Conservation (phyloP, 1,140 invertebrate species). For the Prorops nasuta region DNA sequence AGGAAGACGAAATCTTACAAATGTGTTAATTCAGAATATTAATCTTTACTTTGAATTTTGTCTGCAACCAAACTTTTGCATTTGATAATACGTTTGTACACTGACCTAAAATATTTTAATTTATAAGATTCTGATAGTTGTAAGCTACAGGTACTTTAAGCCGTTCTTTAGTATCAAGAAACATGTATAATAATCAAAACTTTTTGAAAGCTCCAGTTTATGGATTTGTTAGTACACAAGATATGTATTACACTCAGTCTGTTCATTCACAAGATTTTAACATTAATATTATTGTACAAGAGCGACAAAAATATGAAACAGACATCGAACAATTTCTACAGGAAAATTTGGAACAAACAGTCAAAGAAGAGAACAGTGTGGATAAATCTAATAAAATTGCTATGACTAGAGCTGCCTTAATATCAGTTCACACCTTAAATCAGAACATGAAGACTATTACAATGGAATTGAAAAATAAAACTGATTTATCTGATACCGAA, state of each 20-base stretch:
- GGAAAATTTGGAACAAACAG: conserved; percentile 1
- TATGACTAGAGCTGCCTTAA: conserved; percentile 40
- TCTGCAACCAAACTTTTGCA: too few relatives aligned
- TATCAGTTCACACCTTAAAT: conserved; percentile 35
- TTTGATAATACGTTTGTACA: too few relatives aligned
- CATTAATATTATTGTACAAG: too few relatives aligned
- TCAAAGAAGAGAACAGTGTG: conserved; percentile 14
- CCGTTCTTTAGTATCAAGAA: too few relatives aligned
- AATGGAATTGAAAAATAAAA: conserved; percentile 48
- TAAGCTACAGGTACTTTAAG: too few relatives aligned
- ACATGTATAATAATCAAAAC: conserved; percentile 19
- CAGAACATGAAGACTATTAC: conserved; percentile 52
- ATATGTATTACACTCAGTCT: too few relatives aligned
- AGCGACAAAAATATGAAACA: conserved; percentile 27
- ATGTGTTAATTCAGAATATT: conserved; percentile 29
- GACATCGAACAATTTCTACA: conserved; percentile 35
- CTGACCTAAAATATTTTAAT: too few relatives aligned
- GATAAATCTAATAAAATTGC: conserved; percentile 34
- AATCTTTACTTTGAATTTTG: too few relatives aligned
- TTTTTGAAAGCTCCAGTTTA: conserved; percentile 2
- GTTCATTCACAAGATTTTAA: too few relatives aligned
- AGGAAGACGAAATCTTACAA: conserved; percentile 36
- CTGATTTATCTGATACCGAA: conserved; percentile 51
- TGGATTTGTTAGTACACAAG: too few relatives aligned
- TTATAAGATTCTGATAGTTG: too few relatives aligned